Percentiles rank a stretch among this genome's conserved stretches.
Evolutionary conservation across 2,797 vertebrate genomes (phyloP).

Genomic region (Micropoecilia bifurca): DNA sequence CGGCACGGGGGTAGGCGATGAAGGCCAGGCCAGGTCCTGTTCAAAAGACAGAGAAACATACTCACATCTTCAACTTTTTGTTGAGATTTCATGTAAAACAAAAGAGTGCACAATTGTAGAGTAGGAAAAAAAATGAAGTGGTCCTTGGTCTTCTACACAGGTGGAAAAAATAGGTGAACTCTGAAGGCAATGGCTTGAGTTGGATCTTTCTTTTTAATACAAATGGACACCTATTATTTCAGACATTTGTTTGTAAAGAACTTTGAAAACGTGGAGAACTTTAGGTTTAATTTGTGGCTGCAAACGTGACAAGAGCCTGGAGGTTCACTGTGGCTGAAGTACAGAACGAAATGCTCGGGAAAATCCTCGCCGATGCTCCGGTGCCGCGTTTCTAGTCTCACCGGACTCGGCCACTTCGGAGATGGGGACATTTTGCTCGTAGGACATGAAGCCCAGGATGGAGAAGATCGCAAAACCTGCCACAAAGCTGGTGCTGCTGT

Average conservation of each 20-base stretch:
- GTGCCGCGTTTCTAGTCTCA: constrained; percentile 48
- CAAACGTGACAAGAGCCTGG: not conserved
- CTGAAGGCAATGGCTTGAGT: not conserved
- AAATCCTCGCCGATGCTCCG: not conserved
- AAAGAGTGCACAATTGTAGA: too few relatives aligned
- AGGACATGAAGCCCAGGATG: constrained; percentile 93
- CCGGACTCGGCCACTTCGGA: constrained; percentile 91
- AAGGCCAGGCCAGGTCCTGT: constrained; percentile 92
- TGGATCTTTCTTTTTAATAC: not conserved
- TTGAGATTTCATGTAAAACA: not conserved
- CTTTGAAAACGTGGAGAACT: not conserved
- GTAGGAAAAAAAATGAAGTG: too few relatives aligned
- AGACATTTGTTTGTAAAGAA: not conserved
- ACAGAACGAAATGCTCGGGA: too few relatives aligned
- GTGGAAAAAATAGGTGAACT: not conserved
- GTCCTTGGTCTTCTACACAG: not conserved
- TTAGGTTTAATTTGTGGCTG: not conserved
- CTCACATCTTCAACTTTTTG: not conserved
- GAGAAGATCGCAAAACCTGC: constrained; percentile 95
- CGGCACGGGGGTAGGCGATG: constrained; percentile 92
- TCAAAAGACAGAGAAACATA: not conserved
- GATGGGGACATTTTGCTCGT: constrained; percentile 90
- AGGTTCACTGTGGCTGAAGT: not conserved
- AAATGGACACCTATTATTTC: not conserved
- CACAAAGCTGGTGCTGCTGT: constrained; percentile 91